Base-by-base conservation (phyloP, 2,888 invertebrate genomes). In the Drosophila limbata region DNA sequence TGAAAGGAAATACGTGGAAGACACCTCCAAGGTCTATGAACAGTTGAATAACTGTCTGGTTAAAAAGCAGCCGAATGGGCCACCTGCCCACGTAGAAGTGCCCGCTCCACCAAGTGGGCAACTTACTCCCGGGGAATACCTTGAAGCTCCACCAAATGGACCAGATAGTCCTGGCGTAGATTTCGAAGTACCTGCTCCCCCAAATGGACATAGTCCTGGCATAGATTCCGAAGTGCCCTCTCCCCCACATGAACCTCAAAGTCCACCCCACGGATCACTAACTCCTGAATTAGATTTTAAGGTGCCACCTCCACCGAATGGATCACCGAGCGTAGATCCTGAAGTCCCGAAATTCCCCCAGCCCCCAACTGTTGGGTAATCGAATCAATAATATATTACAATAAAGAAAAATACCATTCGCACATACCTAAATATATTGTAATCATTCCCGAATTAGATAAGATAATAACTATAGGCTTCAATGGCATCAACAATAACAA, bases 1-100 rank as follows among this genome's bases (percentile, higher is more conserved):
- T 3, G 70, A 82, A 31, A 47, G 57, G n/a, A 44, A 5, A 1
- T 84, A 72, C 21, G 84, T 84, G 6, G 70, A 69, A 35, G 21
- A 42, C 4, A 84, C 81, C 1, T 17, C 42, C 4, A 1, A 1
- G 3, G 67, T 57, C 50, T 81, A 83, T n/a, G 62, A 40, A 1
- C 11, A 48, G 5, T 42, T 83, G 11, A 82, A 83, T 48, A 17
- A 9, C 9, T 82, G 84, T 15, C 42, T 81, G 4, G 13, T 44
- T 8, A 39, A 11, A 9, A 35, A 44, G 5, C 9, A 33, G 4
- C 9, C 35, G 39, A 3, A 2, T 42, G 21, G 2, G 21, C 9
- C 39, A 5, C 40, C 45, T 4, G 1, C 17, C 40, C 19, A 19
- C 40, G 40, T 1, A 3, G 10, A 17, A 35, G 35, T 35, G 2